Percentiles rank a stretch among this genome's conserved stretches.
These are phyloP conservation scores for Sepiola atlantica DNA, from an alignment of 2,888 invertebrate species.

Conservation along the genomic window DNA sequence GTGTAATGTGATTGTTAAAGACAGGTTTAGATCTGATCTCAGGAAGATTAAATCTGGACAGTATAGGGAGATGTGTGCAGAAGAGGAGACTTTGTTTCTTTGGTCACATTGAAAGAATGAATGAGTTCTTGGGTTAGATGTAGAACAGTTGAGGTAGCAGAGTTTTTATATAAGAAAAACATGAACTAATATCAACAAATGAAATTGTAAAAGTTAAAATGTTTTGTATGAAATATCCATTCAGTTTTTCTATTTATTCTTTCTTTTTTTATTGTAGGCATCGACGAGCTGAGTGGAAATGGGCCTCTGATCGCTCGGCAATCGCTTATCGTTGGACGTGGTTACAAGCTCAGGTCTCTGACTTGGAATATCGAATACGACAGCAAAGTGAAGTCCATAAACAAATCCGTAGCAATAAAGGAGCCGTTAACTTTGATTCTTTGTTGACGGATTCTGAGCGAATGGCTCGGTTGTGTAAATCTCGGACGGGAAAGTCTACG, in stretches of 20 bases:
- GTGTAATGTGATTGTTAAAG: no score
- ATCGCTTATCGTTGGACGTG: constrained; percentile 92
- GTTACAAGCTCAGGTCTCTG: constrained; percentile 93
- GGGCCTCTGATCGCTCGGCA: constrained; percentile 84
- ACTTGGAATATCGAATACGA: constrained; percentile 91
- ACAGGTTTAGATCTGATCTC: no score
- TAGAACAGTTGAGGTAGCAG: no score
- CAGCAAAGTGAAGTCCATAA: constrained; percentile 87
- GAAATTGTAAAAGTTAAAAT: no score
- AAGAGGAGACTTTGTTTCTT: no score
- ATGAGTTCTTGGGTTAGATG: no score
- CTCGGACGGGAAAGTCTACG: constrained; percentile 50
- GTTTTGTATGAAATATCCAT: no score
- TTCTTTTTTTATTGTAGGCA: constrained; percentile 74
- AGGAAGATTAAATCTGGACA: no score
- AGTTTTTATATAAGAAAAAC: no score
- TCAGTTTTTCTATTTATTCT: background rate
- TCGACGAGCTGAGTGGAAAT: constrained; percentile 74
- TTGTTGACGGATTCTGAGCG: constrained; percentile 60
- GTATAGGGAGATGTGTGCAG: no score
- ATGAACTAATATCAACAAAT: no score
- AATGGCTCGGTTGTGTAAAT: constrained; percentile 50
- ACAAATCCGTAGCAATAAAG: constrained; percentile 79
- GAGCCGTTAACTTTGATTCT: constrained; percentile 77
- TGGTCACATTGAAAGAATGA: no score